Evolutionary conservation across 2,797 vertebrate species (phyloP).

Genomic region (Sebastes hubbsi): DNA sequence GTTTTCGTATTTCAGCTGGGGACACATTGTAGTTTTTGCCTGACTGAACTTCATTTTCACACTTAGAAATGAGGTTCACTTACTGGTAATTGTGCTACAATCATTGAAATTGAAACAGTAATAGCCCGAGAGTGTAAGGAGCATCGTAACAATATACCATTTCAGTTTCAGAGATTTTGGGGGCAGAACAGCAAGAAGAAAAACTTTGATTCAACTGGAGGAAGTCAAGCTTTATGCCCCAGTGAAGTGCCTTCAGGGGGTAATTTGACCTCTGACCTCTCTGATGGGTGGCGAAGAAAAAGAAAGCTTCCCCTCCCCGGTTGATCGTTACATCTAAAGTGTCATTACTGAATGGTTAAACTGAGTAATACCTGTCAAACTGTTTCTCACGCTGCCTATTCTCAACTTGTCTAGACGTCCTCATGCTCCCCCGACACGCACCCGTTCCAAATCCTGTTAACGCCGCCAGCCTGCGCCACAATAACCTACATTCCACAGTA

Average conservation of each 20-base stretch:
- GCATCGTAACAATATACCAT: not conserved
- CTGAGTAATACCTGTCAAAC: slow-evolving; percentile 45
- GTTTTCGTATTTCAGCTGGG: not conserved
- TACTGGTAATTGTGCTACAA: not conserved
- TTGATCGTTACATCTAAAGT: slow-evolving; percentile 4
- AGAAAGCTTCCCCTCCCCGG: not conserved
- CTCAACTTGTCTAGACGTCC: slow-evolving; percentile 68
- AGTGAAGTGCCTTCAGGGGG: not conserved
- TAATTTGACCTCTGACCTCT: slow-evolving; percentile 40
- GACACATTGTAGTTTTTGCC: not conserved
- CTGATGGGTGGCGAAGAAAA: not conserved
- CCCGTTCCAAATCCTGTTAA: slow-evolving; percentile 74
- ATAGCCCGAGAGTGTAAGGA: not conserved
- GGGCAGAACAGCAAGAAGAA: not conserved
- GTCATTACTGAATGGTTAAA: slow-evolving; percentile 15
- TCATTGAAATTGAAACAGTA: slow-evolving; percentile 17
- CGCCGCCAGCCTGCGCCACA: slow-evolving; percentile 45
- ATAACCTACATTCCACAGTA: slow-evolving; percentile 75
- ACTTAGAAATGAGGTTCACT: slow-evolving; percentile 2
- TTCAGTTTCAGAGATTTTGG: not conserved
- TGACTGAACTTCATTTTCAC: not conserved
- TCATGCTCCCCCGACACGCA: slow-evolving; percentile 47
- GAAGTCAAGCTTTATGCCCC: not conserved
- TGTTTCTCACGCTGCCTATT: slow-evolving; percentile 47
- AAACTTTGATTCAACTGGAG: not conserved